Percentiles rank a stretch among this genome's conserved stretches.
These are phyloP conservation scores for Oxyruncus cristatus DNA, from an alignment of 2,113 vertebrate species.

Conservation along the genomic window DNA sequence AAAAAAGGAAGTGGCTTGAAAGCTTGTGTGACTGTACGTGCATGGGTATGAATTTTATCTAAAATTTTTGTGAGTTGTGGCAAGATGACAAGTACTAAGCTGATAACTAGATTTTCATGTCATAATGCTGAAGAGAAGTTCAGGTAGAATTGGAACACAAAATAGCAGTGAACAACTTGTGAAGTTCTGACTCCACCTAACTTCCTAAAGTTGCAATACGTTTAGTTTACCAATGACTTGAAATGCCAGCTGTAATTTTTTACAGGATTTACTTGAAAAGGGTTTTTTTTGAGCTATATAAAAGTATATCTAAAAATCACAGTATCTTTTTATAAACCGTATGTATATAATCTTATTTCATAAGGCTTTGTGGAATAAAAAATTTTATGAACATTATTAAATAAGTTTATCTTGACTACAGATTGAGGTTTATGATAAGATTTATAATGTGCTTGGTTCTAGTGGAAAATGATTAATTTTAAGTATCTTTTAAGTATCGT, in stretches of 20 bases:
- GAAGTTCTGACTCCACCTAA: neutral
- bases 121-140: neutral
- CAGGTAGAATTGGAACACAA: neutral
- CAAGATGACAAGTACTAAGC: neutral
- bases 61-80: neutral
- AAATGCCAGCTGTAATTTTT: neutral
- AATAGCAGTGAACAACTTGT: neutral
- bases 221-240: neutral
- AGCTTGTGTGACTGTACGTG: neutral
- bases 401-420: neutral
- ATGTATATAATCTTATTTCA: neutral
- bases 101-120: neutral
- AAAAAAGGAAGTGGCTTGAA: neutral
- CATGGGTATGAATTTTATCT: neutral
- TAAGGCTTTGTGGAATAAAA: neutral
- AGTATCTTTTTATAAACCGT: neutral
- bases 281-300: neutral
- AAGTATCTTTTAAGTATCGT: neutral
- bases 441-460: neutral
- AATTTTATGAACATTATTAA: neutral
- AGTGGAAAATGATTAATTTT: neutral
- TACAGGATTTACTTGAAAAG: neutral
- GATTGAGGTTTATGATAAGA: neutral
- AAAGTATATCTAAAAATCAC: neutral
- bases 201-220: neutral